phyloP scores from a whole-genome alignment of 1,140 invertebrate genomes.

The Diploscapter pachys region DNA sequence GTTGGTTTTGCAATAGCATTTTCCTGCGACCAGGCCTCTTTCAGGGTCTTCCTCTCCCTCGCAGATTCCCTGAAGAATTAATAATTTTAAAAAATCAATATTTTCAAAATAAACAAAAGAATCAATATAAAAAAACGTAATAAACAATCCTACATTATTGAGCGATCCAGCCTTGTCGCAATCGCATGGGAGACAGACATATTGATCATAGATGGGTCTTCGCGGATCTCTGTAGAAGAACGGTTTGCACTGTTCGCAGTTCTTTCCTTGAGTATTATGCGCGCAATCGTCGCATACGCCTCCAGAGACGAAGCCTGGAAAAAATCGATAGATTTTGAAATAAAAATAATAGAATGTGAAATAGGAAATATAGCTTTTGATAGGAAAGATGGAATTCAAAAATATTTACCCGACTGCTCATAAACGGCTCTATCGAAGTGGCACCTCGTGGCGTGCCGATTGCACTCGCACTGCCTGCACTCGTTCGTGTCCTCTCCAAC shows the following conservation, averaged over 20 bases:
- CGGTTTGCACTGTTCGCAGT: constrained; percentile 87
- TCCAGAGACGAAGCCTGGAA: constrained; percentile 72
- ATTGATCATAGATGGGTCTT: constrained; percentile 76
- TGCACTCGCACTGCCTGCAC: constrained; percentile 86
- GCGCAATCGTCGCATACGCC: constrained; percentile 86
- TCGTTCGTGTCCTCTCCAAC: constrained; percentile 85
- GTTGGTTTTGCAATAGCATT: constrained; percentile 78
- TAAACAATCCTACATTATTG: constrained; percentile 64
- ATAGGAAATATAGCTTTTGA: too few species aligned
- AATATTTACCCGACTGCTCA: constrained; percentile 68
- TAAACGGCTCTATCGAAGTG: constrained; percentile 83
- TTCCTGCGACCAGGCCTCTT: constrained; percentile 72
- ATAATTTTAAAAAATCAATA: neutral
- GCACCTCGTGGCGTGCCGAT: constrained; percentile 79
- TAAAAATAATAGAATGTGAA: too few species aligned
- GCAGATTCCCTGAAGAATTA: constrained; percentile 70
- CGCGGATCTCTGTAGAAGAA: constrained; percentile 76
- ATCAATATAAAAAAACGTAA: too few species aligned
- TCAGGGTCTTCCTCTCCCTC: constrained; percentile 75
- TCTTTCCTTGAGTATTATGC: constrained; percentile 84
- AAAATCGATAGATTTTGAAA: neutral
- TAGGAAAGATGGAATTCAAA: too few species aligned
- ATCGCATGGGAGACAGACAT: constrained; percentile 75
- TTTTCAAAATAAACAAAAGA: too few species aligned
- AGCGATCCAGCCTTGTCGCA: constrained; percentile 72